Evolutionary conservation across 2,888 invertebrate genomes (phyloP).

Genomic region (Lacanobia oleracea): DNA sequence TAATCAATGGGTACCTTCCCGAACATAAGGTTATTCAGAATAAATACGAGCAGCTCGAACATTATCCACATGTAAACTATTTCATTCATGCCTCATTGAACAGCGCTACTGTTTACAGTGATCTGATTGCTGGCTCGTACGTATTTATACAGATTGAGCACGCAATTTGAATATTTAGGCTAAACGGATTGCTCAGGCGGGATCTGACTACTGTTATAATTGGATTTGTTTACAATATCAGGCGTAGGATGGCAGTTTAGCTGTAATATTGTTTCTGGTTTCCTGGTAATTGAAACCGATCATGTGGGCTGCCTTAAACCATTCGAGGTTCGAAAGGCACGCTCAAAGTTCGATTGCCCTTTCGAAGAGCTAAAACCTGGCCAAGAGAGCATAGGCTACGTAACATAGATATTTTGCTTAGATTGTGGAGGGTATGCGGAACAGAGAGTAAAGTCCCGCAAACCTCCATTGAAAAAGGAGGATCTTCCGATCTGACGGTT

Average conservation of each 20-base stretch:
- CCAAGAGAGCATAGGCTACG: no score
- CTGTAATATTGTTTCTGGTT: not conserved
- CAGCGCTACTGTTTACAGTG: not conserved
- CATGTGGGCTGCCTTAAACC: no score
- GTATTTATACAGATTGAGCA: conserved; percentile 30
- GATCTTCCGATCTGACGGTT: no score
- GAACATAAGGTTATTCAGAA: no score
- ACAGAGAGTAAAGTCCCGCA: no score
- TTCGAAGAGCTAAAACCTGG: no score
- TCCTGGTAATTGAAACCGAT: not conserved
- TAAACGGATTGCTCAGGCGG: conserved; percentile 15
- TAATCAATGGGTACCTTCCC: no score
- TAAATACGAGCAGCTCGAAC: not conserved
- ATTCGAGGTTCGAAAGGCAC: no score
- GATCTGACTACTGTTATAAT: conserved; percentile 9
- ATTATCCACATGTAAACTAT: not conserved
- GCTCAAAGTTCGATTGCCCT: no score
- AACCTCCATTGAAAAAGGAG: no score
- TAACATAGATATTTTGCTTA: no score
- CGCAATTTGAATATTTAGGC: conserved; percentile 36
- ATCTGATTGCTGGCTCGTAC: not conserved
- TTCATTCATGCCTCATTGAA: conserved; percentile 12
- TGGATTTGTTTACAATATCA: conserved; percentile 19
- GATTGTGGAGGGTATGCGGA: no score
- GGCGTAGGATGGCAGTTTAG: not conserved